Evolutionary conservation across 2,888 invertebrate genomes (phyloP).

Genomic region (Stenurella melanura): DNA sequence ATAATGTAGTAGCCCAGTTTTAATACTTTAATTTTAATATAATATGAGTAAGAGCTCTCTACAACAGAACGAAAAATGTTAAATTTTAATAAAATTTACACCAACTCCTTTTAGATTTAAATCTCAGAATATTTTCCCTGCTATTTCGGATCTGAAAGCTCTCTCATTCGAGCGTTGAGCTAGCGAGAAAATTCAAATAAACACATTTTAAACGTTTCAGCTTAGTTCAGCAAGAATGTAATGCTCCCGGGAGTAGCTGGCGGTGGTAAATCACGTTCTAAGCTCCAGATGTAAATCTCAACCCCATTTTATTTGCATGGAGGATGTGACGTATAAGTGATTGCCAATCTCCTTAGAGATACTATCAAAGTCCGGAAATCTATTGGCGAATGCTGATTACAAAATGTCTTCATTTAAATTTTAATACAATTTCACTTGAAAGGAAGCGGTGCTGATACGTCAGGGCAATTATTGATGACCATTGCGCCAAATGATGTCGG

Average conservation of each 20-base stretch:
- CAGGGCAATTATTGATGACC: slow-evolving; percentile 59
- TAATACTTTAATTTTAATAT: too few species aligned
- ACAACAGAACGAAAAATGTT: neutral
- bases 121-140: neutral
- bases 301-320: slow-evolving; percentile 73
- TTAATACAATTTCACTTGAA: slow-evolving; percentile 70
- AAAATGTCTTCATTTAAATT: slow-evolving; percentile 73
- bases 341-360: slow-evolving; percentile 71
- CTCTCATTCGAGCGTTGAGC: slow-evolving; percentile 53
- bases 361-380: slow-evolving; percentile 71
- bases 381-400: slow-evolving; percentile 73
- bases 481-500: slow-evolving; percentile 38
- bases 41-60: neutral
- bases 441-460: slow-evolving; percentile 64
- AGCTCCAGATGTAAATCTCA: slow-evolving; percentile 67
- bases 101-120: neutral
- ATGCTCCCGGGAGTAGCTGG: slow-evolving; percentile 54
- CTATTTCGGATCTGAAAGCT: slow-evolving; percentile 26
- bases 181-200: slow-evolving; percentile 69
- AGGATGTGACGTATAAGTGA: slow-evolving; percentile 73
- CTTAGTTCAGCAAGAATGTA: slow-evolving; percentile 64
- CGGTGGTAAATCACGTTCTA: slow-evolving; percentile 67
- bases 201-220: slow-evolving; percentile 70
- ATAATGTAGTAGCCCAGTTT: too few species aligned
- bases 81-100: neutral